phyloP scores from a whole-genome alignment of 2,888 invertebrate genomes.

The Andrena bucephala region DNA sequence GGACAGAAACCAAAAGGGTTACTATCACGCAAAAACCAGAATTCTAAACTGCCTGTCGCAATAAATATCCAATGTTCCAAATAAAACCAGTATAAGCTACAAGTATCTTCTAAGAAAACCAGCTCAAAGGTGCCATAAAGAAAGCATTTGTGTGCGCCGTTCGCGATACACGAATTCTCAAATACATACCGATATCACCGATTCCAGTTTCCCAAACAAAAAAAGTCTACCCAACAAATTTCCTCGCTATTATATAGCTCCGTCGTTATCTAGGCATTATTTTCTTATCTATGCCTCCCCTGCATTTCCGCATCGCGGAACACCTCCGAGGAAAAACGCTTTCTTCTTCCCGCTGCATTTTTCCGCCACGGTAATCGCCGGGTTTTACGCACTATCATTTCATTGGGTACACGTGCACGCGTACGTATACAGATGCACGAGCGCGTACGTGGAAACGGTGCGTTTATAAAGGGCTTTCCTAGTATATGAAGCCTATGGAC shows the following conservation, averaged over 20 bases:
- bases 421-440: neutral
- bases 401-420: neutral
- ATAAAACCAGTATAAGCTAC: neutral
- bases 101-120: neutral
- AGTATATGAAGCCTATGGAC: neutral
- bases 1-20: neutral
- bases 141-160: slow-evolving; percentile 11
- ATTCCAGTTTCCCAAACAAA: neutral
- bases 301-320: slow-evolving; percentile 25
- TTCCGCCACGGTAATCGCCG: slow-evolving; percentile 13
- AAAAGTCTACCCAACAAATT: neutral
- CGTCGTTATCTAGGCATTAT: slow-evolving; percentile 7
- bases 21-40: neutral
- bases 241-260: neutral
- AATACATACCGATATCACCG: slow-evolving; percentile 27
- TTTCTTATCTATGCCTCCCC: neutral
- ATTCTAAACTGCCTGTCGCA: neutral
- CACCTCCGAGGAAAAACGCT: slow-evolving; percentile 15
- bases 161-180: slow-evolving; percentile 16
- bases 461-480: slow-evolving; percentile 27
- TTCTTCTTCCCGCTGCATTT: slow-evolving; percentile 22
- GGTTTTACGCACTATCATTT: slow-evolving; percentile 18
- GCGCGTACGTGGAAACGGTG: slow-evolving; percentile 11
- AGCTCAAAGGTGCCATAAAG: slow-evolving; percentile 12
- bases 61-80: neutral